A percentile compares a stretch with the other conserved stretches of the same genome.
Evolutionary conservation across 1,140 invertebrate species (phyloP).

Genomic region (Andrena cerasifolii): DNA sequence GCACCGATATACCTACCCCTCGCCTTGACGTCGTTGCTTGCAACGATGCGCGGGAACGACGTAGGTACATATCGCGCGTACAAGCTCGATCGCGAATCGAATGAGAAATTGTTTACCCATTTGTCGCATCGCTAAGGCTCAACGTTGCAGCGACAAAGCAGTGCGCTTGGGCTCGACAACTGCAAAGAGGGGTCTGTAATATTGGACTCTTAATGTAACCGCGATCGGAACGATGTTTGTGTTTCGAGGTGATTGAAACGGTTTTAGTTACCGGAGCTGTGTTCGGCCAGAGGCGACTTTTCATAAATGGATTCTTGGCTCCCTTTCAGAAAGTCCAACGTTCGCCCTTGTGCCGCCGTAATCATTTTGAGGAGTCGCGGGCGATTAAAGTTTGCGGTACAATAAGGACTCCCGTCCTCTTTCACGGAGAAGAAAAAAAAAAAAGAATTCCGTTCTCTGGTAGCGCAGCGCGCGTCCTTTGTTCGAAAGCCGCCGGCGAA

Average conservation of each 20-base stretch:
- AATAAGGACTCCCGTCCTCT: slow-evolving; percentile 28
- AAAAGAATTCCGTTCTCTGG: slow-evolving; percentile 49
- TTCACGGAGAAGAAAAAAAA: slow-evolving; percentile 4
- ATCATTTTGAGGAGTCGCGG: slow-evolving; percentile 23
- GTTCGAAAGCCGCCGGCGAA: slow-evolving; percentile 20
- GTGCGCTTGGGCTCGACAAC: too few relatives aligned
- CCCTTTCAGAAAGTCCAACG: background rate
- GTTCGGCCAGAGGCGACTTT: too few relatives aligned
- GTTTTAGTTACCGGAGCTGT: too few relatives aligned
- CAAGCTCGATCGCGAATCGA: too few relatives aligned
- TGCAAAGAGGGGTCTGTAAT: background rate
- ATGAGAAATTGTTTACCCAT: background rate
- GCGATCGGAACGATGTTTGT: too few relatives aligned
- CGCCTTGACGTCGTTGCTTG: too few relatives aligned
- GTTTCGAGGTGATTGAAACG: too few relatives aligned
- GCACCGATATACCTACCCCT: too few relatives aligned
- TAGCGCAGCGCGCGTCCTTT: slow-evolving; percentile 36
- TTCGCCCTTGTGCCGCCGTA: slow-evolving; percentile 16
- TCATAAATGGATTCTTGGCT: background rate
- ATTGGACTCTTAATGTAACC: too few relatives aligned
- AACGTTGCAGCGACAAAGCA: background rate
- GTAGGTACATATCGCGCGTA: too few relatives aligned
- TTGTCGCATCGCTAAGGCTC: background rate
- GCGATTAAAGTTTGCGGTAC: slow-evolving; percentile 52
- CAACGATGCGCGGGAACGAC: too few relatives aligned